These are phyloP conservation scores for Aphelenchoides avenae DNA, from an alignment of 1,140 invertebrate genomes.

Conservation along the genomic window DNA sequence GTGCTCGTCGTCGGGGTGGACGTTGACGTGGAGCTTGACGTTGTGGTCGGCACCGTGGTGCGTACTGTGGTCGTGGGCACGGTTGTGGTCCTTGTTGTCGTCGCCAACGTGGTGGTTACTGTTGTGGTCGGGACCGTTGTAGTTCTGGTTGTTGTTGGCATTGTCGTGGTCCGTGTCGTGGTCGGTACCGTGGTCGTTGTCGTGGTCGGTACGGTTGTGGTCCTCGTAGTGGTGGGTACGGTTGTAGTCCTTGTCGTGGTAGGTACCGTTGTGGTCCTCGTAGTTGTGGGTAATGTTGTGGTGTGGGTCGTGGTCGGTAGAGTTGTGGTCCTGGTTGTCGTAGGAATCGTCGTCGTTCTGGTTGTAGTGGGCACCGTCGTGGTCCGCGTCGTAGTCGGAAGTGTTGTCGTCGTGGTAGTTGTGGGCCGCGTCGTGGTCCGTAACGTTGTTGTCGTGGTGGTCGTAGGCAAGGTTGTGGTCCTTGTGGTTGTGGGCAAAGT, in stretches of 20 bases:
- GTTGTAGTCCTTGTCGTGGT: not conserved
- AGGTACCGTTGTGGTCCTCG: slow-evolving; percentile 1
- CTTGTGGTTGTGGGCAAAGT: no score
- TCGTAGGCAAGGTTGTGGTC: no score
- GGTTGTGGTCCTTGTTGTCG: not conserved
- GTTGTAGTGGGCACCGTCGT: slow-evolving; percentile 1
- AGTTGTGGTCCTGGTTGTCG: not conserved
- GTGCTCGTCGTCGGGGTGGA: slow-evolving; percentile 1
- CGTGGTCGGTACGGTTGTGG: slow-evolving; percentile 1
- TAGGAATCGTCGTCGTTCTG: not conserved
- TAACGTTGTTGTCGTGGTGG: not conserved
- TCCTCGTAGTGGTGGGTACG: not conserved
- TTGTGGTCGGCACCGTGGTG: not conserved
- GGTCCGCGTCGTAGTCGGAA: not conserved
- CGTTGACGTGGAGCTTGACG: not conserved
- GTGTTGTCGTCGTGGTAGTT: slow-evolving; percentile 10
- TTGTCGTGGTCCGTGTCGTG: slow-evolving; percentile 4
- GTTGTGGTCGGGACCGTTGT: not conserved
- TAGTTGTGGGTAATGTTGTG: not conserved
- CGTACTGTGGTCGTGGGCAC: slow-evolving; percentile 1
- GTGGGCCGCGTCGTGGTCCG: not conserved
- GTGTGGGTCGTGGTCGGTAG: slow-evolving; percentile 1
- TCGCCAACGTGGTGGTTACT: not conserved
- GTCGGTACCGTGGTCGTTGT: not conserved
- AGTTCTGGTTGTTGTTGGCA: slow-evolving; percentile 6